Percentiles rank a stretch among this genome's conserved stretches.
phyloP scores from a whole-genome alignment of 2,113 vertebrate species.

The Otis tarda region DNA sequence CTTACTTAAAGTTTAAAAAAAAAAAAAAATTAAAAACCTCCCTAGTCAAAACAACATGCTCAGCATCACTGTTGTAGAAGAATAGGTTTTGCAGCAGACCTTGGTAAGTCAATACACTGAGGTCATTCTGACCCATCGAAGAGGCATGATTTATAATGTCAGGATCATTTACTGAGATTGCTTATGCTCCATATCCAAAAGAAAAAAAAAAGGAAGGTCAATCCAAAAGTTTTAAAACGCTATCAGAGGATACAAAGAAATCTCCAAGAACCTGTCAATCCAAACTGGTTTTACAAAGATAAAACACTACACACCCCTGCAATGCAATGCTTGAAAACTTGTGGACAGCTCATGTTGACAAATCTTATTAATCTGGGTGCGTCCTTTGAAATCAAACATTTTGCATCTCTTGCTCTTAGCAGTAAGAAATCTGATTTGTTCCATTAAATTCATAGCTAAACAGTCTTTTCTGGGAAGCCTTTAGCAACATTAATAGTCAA shows the following conservation, averaged over 20 bases:
- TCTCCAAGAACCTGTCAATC: not conserved
- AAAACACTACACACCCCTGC: not conserved
- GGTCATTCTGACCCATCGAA: not conserved
- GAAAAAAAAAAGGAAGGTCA: not conserved
- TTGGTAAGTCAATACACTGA: not conserved
- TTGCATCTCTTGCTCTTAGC: not conserved
- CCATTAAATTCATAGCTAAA: not conserved
- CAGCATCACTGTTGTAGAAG: not conserved
- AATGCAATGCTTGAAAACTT: not conserved
- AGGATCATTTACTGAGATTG: not conserved
- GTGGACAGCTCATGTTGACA: not conserved
- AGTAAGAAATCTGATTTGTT: not conserved
- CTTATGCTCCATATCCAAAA: not conserved
- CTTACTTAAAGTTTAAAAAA: not conserved
- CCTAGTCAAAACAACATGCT: not conserved
- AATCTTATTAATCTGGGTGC: not conserved
- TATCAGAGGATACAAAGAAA: not conserved
- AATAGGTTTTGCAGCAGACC: not conserved
- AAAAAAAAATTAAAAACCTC: not conserved
- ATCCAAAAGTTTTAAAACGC: not conserved
- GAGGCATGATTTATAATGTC: not conserved
- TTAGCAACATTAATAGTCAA: not conserved
- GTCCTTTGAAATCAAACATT: not conserved
- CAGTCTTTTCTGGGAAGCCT: not conserved
- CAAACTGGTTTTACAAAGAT: slow-evolving; percentile 6